Evolutionary conservation across 2,113 vertebrate genomes (phyloP).

Genomic region (Emberiza fucata): DNA sequence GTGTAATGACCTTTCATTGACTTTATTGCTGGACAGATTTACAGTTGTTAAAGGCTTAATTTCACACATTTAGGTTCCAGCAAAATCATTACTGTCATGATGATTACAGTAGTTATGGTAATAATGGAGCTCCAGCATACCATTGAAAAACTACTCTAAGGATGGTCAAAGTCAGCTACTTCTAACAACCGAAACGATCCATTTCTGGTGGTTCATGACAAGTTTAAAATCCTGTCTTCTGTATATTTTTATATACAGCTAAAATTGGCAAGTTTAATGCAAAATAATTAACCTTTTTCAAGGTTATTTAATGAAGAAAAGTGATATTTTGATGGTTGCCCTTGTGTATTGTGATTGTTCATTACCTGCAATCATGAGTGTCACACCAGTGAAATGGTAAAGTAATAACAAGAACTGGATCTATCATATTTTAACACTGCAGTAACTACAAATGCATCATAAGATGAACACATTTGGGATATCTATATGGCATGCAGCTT

Average conservation of each 20-base stretch:
- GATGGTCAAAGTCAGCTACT: conserved; percentile 23
- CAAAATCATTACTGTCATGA: conserved; percentile 56
- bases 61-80: conserved; percentile 69
- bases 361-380: conserved; percentile 1
- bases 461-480: background rate
- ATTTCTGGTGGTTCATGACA: background rate
- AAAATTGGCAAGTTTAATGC: conserved; percentile 10
- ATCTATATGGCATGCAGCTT: background rate
- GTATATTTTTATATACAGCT: background rate
- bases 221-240: conserved; percentile 7
- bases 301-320: conserved; percentile 37
- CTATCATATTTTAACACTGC: conserved; percentile 10
- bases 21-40: conserved; percentile 49
- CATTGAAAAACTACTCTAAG: background rate
- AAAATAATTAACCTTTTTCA: background rate
- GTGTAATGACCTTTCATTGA: conserved; percentile 20
- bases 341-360: conserved; percentile 1
- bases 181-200: background rate
- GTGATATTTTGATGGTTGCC: background rate
- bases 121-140: conserved; percentile 43
- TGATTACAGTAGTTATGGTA: conserved; percentile 60
- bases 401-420: background rate
- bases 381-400: conserved; percentile 14
- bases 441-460: background rate
- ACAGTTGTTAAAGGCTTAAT: conserved; percentile 62